Conservation (phyloP, 1,140 invertebrate species). For the Drosophila tsacasi region DNA sequence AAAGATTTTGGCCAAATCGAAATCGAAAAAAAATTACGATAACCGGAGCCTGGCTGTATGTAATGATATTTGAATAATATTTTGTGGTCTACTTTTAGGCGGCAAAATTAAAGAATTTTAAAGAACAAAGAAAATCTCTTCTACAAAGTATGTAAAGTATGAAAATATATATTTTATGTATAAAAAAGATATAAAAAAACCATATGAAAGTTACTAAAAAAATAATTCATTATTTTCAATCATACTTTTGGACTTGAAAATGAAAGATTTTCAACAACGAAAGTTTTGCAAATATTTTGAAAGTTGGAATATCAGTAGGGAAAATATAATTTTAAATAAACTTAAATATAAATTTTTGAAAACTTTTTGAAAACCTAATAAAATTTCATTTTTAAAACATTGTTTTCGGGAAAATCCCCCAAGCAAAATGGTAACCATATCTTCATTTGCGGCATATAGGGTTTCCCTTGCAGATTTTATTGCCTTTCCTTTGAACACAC, state of each 20-base stretch:
- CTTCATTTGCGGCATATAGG: constrained; percentile 4
- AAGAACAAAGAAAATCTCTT: too few species aligned
- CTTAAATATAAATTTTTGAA: not conserved
- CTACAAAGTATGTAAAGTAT: too few species aligned
- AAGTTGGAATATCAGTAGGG: too few species aligned
- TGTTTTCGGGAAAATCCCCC: not conserved
- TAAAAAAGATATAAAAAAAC: too few species aligned
- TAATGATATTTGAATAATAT: too few species aligned
- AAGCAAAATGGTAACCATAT: not conserved
- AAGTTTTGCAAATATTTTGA: not conserved
- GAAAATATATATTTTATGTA: too few species aligned
- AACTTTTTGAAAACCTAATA: not conserved
- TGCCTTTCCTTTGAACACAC: constrained; percentile 37
- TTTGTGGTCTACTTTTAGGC: not conserved
- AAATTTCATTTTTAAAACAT: not conserved
- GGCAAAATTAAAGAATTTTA: not conserved
- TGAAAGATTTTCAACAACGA: not conserved
- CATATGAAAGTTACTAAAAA: too few species aligned
- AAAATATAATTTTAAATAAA: not conserved
- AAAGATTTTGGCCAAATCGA: too few species aligned
- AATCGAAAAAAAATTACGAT: too few species aligned
- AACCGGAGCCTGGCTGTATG: too few species aligned
- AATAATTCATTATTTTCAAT: not conserved
- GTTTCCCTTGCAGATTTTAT: constrained; percentile 44
- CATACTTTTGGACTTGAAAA: not conserved